A percentile compares a stretch with the other conserved stretches of the same genome.
Evolutionary conservation across 1,140 invertebrate genomes (phyloP).

Genomic region (Drosophila serrata): DNA sequence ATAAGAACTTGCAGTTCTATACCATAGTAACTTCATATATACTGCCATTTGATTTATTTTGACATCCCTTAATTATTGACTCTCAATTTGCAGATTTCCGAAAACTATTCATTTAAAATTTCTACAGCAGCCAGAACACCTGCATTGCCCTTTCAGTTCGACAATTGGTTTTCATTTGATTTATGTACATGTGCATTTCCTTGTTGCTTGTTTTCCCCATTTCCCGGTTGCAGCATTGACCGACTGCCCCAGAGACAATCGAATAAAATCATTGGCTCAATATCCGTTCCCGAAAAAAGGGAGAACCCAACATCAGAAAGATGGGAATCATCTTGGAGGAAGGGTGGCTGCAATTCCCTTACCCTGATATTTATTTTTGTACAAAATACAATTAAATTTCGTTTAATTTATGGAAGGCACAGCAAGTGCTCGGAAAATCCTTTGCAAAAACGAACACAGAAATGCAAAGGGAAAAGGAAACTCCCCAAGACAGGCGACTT

Average conservation of each 20-base stretch:
- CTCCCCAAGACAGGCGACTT: slow-evolving; percentile 46
- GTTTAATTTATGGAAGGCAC: slow-evolving; percentile 64
- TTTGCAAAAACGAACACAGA: slow-evolving; percentile 41
- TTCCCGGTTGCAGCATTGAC: slow-evolving; percentile 50
- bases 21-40: background rate
- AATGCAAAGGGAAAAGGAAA: slow-evolving; percentile 35
- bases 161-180: slow-evolving; percentile 26
- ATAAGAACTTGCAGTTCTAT: background rate
- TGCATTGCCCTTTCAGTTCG: slow-evolving; percentile 17
- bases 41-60: background rate
- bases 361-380: slow-evolving; percentile 45
- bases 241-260: slow-evolving; percentile 66
- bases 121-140: slow-evolving; percentile 15
- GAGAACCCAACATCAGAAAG: slow-evolving; percentile 20
- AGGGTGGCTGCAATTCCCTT: slow-evolving; percentile 45
- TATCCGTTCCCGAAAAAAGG: slow-evolving; percentile 49
- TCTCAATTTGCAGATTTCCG: slow-evolving; percentile 11
- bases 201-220: slow-evolving; percentile 27
- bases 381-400: slow-evolving; percentile 79
- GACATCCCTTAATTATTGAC: background rate
- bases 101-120: background rate
- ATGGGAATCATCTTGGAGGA: slow-evolving; percentile 47
- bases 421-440: slow-evolving; percentile 54
- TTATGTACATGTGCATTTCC: slow-evolving; percentile 40
- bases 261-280: slow-evolving; percentile 77